phyloP scores from a whole-genome alignment of 2,113 vertebrate genomes.

The Phyllostomus discolor region DNA sequence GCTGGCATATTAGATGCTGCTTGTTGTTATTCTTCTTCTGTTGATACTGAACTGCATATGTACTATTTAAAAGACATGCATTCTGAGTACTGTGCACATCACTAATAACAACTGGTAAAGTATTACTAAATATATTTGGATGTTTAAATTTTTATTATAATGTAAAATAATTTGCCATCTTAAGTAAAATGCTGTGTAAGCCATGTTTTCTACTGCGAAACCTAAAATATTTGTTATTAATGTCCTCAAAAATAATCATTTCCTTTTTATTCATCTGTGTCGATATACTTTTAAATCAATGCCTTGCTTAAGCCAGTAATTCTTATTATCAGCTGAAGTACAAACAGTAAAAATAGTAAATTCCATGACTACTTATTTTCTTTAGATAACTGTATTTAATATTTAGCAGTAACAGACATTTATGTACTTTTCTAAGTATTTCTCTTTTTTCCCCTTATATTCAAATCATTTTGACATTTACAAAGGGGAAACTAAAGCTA shows the following conservation, averaged over 20 bases:
- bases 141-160: background rate
- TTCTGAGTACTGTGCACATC: background rate
- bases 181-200: background rate
- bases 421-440: background rate
- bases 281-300: background rate
- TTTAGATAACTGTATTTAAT: background rate
- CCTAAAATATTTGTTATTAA: background rate
- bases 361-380: conserved; percentile 18
- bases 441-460: background rate
- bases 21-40: background rate
- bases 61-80: background rate
- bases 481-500: conserved; percentile 27
- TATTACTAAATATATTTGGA: background rate
- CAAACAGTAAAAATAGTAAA: conserved; percentile 1
- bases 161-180: background rate
- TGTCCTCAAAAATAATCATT: background rate
- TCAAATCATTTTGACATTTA: conserved; percentile 35
- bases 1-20: background rate
- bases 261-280: background rate
- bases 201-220: background rate
- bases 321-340: background rate
- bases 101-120: background rate
- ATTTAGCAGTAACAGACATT: conserved; percentile 5
- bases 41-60: background rate
- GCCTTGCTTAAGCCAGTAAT: background rate